Evolutionary conservation across 2,797 vertebrate genomes (phyloP).

Genomic region (Pempheris klunzingeri): DNA sequence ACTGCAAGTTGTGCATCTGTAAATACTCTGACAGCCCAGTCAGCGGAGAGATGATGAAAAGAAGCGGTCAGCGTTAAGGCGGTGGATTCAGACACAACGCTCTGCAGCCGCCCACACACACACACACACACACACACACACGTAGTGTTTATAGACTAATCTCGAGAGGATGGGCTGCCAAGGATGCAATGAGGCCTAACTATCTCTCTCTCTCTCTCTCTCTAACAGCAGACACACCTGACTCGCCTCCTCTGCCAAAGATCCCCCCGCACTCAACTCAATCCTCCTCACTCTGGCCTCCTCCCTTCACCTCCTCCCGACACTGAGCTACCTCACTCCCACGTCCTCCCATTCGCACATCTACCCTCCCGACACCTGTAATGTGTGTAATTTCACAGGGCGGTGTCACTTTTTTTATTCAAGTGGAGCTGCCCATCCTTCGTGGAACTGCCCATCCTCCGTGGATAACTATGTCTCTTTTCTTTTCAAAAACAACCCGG

Average conservation of each 20-base stretch:
- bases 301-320: conserved; percentile 36
- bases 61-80: conserved; percentile 27
- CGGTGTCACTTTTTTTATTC: neutral
- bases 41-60: conserved; percentile 34
- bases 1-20: conserved; percentile 73
- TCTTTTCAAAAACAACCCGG: conserved; percentile 58
- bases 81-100: conserved; percentile 18
- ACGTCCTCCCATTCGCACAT: conserved; percentile 4
- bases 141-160: conserved; percentile 60
- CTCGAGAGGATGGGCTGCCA: conserved; percentile 64
- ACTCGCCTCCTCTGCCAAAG: conserved; percentile 58
- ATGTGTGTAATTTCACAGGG: conserved; percentile 20
- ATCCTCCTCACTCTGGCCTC: conserved; percentile 35
- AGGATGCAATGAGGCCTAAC: conserved; percentile 74
- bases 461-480: conserved; percentile 29
- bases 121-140: conserved; percentile 30
- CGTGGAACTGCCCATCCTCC: conserved; percentile 12
- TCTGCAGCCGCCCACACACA: conserved; percentile 25
- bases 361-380: conserved; percentile 26
- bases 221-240: conserved; percentile 61
- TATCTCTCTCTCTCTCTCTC: conserved; percentile 60
- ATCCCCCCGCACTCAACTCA: conserved; percentile 43
- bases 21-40: conserved; percentile 69
- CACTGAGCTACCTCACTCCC: conserved; percentile 20
- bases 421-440: conserved; percentile 4